Evolutionary conservation across 2,797 vertebrate species (phyloP).

Genomic region (Enteromius radiatus): DNA sequence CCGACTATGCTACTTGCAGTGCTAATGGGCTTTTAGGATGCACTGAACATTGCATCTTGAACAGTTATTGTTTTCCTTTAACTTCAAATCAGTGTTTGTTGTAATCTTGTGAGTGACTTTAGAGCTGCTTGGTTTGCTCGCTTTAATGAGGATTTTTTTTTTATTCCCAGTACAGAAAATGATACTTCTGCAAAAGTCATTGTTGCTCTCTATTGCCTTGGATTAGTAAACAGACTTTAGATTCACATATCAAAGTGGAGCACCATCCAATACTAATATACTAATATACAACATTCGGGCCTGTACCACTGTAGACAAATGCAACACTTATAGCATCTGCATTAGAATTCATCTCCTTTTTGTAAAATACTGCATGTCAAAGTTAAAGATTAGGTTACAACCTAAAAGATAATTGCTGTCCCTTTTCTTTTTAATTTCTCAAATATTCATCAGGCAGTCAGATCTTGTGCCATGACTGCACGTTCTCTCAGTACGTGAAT

Average conservation of each 20-base stretch:
- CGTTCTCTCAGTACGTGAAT: slow-evolving; percentile 12
- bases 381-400: not conserved
- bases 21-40: not conserved
- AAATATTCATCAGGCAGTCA: slow-evolving; percentile 16
- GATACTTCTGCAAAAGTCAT: not conserved
- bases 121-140: not conserved
- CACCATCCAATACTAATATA: not conserved
- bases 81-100: not conserved
- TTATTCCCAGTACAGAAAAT: not conserved
- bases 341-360: not conserved
- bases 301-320: not conserved
- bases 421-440: not conserved
- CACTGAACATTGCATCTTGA: not conserved
- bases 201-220: not conserved
- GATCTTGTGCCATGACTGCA: slow-evolving; percentile 27
- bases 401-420: not conserved
- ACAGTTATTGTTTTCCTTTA: not conserved
- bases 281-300: not conserved
- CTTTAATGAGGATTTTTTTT: not conserved
- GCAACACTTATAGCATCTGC: not conserved
- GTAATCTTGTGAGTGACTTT: not conserved
- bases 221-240: not conserved
- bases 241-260: not conserved
- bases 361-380: not conserved
- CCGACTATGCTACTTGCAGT: not conserved